Evolutionary conservation across 2,113 vertebrate species (phyloP).

Genomic region (Tychaedon coryphoeus): DNA sequence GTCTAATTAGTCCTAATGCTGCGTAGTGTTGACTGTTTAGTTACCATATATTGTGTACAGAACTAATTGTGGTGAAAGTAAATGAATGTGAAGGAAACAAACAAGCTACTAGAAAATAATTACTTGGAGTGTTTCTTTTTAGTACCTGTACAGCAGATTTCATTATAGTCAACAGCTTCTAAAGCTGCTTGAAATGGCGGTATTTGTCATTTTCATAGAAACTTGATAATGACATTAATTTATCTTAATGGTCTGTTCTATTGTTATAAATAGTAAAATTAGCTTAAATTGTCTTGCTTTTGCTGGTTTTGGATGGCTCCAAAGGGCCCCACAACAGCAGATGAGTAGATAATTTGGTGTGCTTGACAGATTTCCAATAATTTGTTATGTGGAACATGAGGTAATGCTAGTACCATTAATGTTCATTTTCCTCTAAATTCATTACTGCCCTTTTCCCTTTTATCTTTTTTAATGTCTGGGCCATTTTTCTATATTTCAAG

Average conservation of each 20-base stretch:
- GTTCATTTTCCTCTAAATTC: conserved; percentile 99
- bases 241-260: conserved; percentile 99
- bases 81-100: conserved; percentile 99
- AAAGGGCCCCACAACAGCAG: conserved; percentile 87
- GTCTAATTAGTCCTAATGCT: conserved; percentile 99
- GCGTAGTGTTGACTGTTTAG: conserved; percentile 85
- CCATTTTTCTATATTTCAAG: conserved; percentile 95
- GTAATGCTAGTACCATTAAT: conserved; percentile 99
- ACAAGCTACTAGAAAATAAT: conserved; percentile 99
- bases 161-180: conserved; percentile 99
- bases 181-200: conserved; percentile 97
- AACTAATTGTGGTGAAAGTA: conserved; percentile 99
- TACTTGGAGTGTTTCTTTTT: conserved; percentile 99
- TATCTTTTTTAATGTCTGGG: conserved; percentile 95
- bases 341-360: conserved; percentile 99
- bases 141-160: conserved; percentile 98
- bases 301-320: conserved; percentile 97
- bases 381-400: conserved; percentile 99
- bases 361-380: conserved; percentile 99
- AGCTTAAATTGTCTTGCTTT: conserved; percentile 99
- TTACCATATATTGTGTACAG: conserved; percentile 86
- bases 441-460: conserved; percentile 99
- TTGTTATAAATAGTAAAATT: conserved; percentile 99
- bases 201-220: conserved; percentile 99
- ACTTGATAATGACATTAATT: conserved; percentile 99